Conservation (phyloP, 2,113 vertebrate genomes). For the Xyrauchen texanus region DNA sequence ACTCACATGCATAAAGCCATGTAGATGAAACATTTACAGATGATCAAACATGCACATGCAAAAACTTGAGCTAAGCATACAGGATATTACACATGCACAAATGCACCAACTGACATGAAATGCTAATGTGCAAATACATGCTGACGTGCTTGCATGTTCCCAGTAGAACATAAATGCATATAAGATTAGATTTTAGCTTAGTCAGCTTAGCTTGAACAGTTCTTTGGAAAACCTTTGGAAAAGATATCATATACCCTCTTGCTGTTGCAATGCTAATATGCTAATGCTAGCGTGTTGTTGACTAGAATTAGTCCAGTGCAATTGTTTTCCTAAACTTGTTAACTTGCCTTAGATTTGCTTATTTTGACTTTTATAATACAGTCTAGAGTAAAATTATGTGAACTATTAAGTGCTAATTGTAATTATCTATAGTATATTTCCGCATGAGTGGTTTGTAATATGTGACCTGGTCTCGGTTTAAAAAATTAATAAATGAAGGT, state of each 20-base stretch:
- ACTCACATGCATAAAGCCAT: not conserved
- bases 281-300: too few species aligned
- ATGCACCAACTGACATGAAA: not conserved
- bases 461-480: not conserved
- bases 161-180: slow-evolving; percentile 26
- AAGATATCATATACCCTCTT: not conserved
- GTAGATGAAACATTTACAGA: slow-evolving; percentile 20
- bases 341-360: too few species aligned
- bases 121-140: slow-evolving; percentile 24
- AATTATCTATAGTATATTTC: not conserved
- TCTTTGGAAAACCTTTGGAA: too few species aligned
- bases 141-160: slow-evolving; percentile 74
- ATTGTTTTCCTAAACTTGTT: too few species aligned
- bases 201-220: not conserved
- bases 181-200: not conserved
- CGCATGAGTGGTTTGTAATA: not conserved
- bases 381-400: too few species aligned
- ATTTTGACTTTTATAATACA: too few species aligned
- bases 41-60: not conserved
- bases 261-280: not conserved
- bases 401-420: too few species aligned
- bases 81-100: not conserved
- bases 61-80: slow-evolving; percentile 2
- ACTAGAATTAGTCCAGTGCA: not conserved
- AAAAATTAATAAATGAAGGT: not conserved